Evolutionary conservation across 2,888 invertebrate genomes (phyloP), one percentile per base, ranked within the genome.

Genomic region (Ochlodes sylvanus): DNA sequence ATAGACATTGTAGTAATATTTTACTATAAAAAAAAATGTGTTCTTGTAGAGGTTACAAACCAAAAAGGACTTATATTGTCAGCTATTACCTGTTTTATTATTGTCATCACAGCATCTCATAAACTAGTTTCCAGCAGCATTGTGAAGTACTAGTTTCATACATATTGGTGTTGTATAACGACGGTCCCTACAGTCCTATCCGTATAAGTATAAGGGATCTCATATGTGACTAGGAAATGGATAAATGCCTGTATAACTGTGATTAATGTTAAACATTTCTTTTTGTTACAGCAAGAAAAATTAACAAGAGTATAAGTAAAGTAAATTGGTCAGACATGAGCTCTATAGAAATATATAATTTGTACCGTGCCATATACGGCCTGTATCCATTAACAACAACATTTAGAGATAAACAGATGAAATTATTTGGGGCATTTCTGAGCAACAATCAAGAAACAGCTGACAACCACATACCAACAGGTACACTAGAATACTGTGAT

Each of bases 221-320:
- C 27, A 27, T 27, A 27, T 27, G 5, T 4, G 3, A 4, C 5
- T 27, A 27, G 3, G 27, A 27, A 27, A 27, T 5, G 38, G 9
- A 9, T 10, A 12, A 38, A 12, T 38, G 9, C 1, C 10, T 38
- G 0, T 58, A 60, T 44, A 14, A 38, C 10, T 19, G 9, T 9
- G 9, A 52, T 9, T 38, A 12, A 12, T 38, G 3, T 38, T 38
- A 38, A 38, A 9, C 38, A 38, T 10, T 10, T 63, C 41, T 7
- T 69, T 32, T 73, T 76, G 56, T 94, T 95, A 72, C 82, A 97
- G 97, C 98, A 50, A 97, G 96, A 70, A 97, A 96, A 94, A 93
- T 98, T 68, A 92, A 93, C 32, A 88, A 94, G 69, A 83, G 85
- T 65, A 92, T 96, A 74, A 94, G 96, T 56, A 87, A 94, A 77